Conservation (phyloP, 2,888 invertebrate species). For the Nasonia oneida region DNA sequence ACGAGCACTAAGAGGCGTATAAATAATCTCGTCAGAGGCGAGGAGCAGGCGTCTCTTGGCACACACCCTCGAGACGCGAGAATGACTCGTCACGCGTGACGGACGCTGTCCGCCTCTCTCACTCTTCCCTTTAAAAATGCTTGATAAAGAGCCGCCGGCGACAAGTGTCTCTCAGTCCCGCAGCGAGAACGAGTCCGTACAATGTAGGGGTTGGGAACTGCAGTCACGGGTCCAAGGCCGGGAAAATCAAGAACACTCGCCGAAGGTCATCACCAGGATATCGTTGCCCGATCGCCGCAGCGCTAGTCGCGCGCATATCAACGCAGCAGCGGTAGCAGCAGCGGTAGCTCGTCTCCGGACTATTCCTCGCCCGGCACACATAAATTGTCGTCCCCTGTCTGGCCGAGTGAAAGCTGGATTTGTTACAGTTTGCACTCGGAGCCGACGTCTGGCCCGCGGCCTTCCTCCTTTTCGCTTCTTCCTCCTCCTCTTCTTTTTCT, state of each 20-base stretch:
- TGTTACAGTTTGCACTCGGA: conserved; percentile 78
- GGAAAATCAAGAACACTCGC: conserved; percentile 34
- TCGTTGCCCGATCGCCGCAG: conserved; percentile 4
- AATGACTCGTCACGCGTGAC: conserved; percentile 61
- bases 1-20: not conserved
- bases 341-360: conserved; percentile 23
- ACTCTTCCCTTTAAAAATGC: conserved; percentile 32
- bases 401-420: conserved; percentile 78
- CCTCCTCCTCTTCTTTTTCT: conserved; percentile 1
- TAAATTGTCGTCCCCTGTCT: conserved; percentile 78
- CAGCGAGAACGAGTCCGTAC: not conserved
- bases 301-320: not conserved
- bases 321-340: conserved; percentile 8
- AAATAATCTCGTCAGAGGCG: not conserved
- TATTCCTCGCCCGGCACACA: conserved; percentile 68
- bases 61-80: conserved; percentile 9
- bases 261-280: not conserved
- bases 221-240: conserved; percentile 50
- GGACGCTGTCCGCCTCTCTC: conserved; percentile 30
- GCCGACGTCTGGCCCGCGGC: conserved; percentile 71
- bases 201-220: not conserved
- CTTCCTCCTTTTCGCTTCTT: not conserved
- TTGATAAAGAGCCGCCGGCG: conserved; percentile 59
- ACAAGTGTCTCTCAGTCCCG: conserved; percentile 53
- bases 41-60: too few relatives aligned